Evolutionary conservation across 2,888 invertebrate species (phyloP), one percentile per base, ranked within the genome.

Genomic region (Diarsia mendica): DNA sequence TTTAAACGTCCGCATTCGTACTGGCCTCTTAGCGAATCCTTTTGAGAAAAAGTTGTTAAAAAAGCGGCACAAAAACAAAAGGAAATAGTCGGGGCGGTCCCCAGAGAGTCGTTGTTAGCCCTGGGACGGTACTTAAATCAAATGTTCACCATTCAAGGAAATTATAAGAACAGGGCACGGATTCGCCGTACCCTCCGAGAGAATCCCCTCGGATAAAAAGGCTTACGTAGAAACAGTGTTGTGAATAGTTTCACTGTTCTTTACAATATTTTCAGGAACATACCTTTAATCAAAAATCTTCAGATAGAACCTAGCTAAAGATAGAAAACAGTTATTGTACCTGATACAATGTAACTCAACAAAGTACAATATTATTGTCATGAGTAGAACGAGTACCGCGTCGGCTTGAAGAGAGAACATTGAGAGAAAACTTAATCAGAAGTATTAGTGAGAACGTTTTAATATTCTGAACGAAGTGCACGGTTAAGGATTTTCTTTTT

Each of bases 61-160:
- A 87, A 95, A 95, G 89, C 91, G 93, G 92, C 91, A 92, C 93
- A 94, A 93, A 94, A 95, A 95, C 94, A 95, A 95, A 95, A 91
- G 94, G 92, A 94, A 95, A 96, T 95, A 95, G 95, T 94, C 93
- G 93, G 95, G 95, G 95, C 93, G 95, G 93, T 94, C 95, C 92
- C 93, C 82, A 68, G 93, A 88, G 95, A 92, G 92, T 91, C 95
- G 92, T 95, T 93, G 90, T 91, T 94, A 92, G 93, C 93, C 93
- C 92, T 94, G 94, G 95, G 95, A 94, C 94, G 94, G 94, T 95
- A 94, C 95, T 96, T 96, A 95, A 95, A 95, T 96, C 95, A 96
- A 96, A 96, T 95, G 95, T 94, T 95, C 94, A 93, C 94, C 93
- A 93, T 95, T 95, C 94, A 93, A 94, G 94, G 94, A 95, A 96